Evolutionary conservation across 37 sponge, comb jelly and placozoan species (phyloP), one percentile per base, ranked within the genome.

Genomic region (Oopsacas minuta): DNA sequence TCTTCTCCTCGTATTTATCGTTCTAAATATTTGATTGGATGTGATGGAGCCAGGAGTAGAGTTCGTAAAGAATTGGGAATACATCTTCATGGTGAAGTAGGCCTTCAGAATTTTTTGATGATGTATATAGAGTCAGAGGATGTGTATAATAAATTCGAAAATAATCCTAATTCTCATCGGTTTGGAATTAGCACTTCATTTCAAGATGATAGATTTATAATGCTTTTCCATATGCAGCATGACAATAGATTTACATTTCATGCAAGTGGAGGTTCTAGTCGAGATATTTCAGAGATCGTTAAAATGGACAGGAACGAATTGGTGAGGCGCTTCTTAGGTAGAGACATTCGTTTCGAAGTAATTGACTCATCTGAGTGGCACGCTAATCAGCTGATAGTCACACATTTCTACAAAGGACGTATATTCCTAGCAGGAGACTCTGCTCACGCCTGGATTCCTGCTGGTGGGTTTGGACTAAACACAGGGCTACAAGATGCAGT

Each of bases 401-500:
- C 89, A 0, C 87, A 90, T 82, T 90, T 86, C 52, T 85, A 88
- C 28, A 88, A 86, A 17, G 93, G 91, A 12, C 85, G 86, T 17
- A 85, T 87, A 38, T 83, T 93, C 38, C 82, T 93, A 0, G 89
- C 88, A 52, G 93, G 93, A 23, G 93, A 93, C 85, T 87, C 90
- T 36, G 91, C 89, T 30, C 91, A 93, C 75, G 88, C 88, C 52
- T 93, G 93, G 93, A 32, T 90, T 22, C 93, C 93, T 34, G 89
- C 87, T 82, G 93, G 91, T 28, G 93, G 93, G 5, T 61, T 90
- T 32, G 93, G 93, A 15, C 25, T 93, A 88, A 93, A 93, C 51
- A 90, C 93, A 0, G 93, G 93, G 35, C 38, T 90, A 37, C 69
- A 61, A 20, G 93, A 93, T 85, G 88, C 86, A 12, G 83, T 81